Conservation (phyloP, 2,113 vertebrate genomes). For the Dasypus novemcinctus region DNA sequence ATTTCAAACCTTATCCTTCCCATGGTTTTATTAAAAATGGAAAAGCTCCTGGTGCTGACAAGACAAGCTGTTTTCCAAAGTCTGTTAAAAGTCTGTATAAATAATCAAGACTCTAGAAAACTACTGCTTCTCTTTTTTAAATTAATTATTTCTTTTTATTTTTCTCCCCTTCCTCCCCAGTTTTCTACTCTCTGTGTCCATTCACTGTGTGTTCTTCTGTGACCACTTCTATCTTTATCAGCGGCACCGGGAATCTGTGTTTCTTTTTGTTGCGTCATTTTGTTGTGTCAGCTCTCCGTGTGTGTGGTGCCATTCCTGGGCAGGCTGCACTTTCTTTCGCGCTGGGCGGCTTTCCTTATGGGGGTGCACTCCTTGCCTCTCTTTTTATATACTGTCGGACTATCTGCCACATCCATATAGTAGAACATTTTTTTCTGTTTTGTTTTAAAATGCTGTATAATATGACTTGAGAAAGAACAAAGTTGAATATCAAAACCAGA, state of each 20-base stretch:
- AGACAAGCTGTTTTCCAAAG: conserved; percentile 29
- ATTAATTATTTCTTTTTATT: too few relatives aligned
- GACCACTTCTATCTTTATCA: too few relatives aligned
- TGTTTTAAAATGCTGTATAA: conserved; percentile 23
- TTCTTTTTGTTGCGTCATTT: too few relatives aligned
- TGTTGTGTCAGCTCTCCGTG: too few relatives aligned
- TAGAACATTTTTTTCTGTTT: neutral
- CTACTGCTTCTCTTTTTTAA: neutral
- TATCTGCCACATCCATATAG: neutral
- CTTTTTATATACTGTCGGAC: neutral
- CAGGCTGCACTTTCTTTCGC: too few relatives aligned
- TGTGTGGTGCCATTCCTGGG: too few relatives aligned
- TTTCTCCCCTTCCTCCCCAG: too few relatives aligned
- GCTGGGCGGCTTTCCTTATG: too few relatives aligned
- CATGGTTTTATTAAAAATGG: conserved; percentile 51
- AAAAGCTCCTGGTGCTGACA: conserved; percentile 24
- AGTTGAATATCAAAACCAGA: conserved; percentile 6
- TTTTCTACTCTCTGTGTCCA: too few relatives aligned
- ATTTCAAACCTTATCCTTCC: conserved; percentile 23
- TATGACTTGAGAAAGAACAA: neutral
- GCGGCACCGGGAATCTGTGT: too few relatives aligned
- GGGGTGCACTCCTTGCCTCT: too few relatives aligned
- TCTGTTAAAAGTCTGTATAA: conserved; percentile 36
- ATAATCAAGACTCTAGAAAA: conserved; percentile 41
- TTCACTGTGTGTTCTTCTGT: too few relatives aligned